Evolutionary conservation across 30 jellyfish, hydroid and myxozoan genomes (phyloP), one percentile per base, ranked within the genome.

Genomic region (Turritopsis dohrnii): DNA sequence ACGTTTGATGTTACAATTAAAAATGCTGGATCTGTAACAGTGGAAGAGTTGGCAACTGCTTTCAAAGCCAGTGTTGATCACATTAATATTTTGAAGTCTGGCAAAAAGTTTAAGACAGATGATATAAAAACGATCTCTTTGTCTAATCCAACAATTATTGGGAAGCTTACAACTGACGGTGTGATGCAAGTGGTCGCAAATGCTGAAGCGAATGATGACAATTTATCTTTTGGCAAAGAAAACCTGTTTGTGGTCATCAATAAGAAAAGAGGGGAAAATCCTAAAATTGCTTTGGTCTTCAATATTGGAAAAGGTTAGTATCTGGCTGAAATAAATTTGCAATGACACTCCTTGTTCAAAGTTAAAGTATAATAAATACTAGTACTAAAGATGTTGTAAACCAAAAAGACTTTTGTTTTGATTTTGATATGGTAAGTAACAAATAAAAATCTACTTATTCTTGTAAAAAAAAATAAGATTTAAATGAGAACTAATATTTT

Each of bases 251-350:
- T 77, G 26, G 71, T 77, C 72, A 77, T 77, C 25, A 60, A 77
- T 60, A 77, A 77, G 53, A 77, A 77, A 66, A 21, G 75, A 28
- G 85, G 85, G 53, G 85, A 77, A 52, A 77, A 77, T 77, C 66
- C 75, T 16, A 77, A 77, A 24, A 20, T 77, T 53, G 85, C 85
- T 29, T 19, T 77, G 29, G 85, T 77, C n/a, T 77, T 77, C 28
- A 77, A 77, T 60, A 77, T 77, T 7, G 75, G 29, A 29, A 77
- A 77, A 77, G 85, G 85, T 77, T 16, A 28, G 77, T 69, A n/a
- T 69, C 28, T 69, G 8, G 13, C 60, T 41, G 5, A 41, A 41
- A 41, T n/a, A n/a, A n/a, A n/a, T n/a, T n/a, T n/a, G n/a, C n/a
- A n/a, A n/a, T n/a, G n/a, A n/a, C n/a, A n/a, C n/a, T n/a, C n/a